A percentile compares a stretch with the other conserved stretches of the same genome.
Conservation (phyloP, 2,797 vertebrate species). For the Coendou prehensilis region DNA sequence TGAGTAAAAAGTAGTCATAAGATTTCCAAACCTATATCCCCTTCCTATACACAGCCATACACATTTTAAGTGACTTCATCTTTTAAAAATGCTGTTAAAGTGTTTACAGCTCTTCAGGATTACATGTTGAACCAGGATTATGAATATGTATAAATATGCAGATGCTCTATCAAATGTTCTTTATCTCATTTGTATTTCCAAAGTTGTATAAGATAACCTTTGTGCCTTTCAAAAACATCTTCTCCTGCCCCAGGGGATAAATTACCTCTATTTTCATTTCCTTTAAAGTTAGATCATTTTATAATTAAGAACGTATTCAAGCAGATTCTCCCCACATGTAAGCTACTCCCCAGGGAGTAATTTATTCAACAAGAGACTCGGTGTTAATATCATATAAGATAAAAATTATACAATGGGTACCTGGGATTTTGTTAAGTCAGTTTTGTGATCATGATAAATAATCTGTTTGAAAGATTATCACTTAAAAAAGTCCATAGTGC, state of each 20-base stretch:
- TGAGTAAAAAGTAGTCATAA: conserved; percentile 35
- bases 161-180: conserved; percentile 75
- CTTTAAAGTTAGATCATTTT: conserved; percentile 86
- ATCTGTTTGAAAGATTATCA: conserved; percentile 58
- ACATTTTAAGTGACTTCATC: conserved; percentile 61
- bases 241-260: conserved; percentile 79
- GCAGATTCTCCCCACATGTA: conserved; percentile 80
- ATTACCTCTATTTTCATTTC: conserved; percentile 87
- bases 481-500: background rate
- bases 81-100: conserved; percentile 76
- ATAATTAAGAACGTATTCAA: conserved; percentile 86
- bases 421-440: conserved; percentile 61
- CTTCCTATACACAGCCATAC: background rate
- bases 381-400: conserved; percentile 79
- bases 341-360: conserved; percentile 84
- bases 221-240: conserved; percentile 84
- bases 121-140: conserved; percentile 74
- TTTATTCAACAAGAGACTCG: conserved; percentile 81
- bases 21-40: background rate
- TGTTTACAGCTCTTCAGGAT: conserved; percentile 77
- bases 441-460: conserved; percentile 70
- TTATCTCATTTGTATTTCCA: conserved; percentile 79
- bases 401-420: conserved; percentile 72
- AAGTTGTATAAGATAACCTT: conserved; percentile 82
- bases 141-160: conserved; percentile 86